Conservation (phyloP, 1,140 invertebrate species). For the Coptotermes formosanus region DNA sequence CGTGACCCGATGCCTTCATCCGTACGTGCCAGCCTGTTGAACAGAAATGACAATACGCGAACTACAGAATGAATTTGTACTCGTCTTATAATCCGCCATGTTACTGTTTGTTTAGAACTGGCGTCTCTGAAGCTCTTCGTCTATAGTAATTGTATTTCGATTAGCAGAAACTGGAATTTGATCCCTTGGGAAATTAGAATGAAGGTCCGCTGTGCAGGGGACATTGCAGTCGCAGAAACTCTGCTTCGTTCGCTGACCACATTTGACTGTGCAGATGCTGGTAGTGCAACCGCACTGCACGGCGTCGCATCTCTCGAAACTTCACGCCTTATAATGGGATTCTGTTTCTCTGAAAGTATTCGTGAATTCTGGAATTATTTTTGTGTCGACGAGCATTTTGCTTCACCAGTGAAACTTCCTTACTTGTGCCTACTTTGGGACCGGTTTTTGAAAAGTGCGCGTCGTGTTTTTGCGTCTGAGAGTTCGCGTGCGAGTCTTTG, state of each 20-base stretch:
- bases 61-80: neutral
- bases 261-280: neutral
- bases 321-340: too few relatives aligned
- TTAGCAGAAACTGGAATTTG: neutral
- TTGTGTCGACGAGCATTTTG: too few relatives aligned
- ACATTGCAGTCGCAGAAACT: neutral
- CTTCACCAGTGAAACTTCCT: too few relatives aligned
- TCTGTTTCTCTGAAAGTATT: too few relatives aligned
- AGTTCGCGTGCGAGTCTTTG: too few relatives aligned
- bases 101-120: neutral
- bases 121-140: neutral
- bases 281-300: too few relatives aligned
- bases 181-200: neutral
- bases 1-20: too few relatives aligned
- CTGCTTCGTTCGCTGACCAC: neutral
- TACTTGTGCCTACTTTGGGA: too few relatives aligned
- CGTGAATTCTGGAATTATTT: too few relatives aligned
- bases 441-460: too few relatives aligned
- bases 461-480: too few relatives aligned
- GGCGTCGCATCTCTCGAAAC: too few relatives aligned
- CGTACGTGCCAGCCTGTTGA: neutral
- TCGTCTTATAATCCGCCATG: neutral
- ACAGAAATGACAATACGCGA: neutral
- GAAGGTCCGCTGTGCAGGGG: neutral
- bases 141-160: neutral